Conservation (phyloP, 2,113 vertebrate species). For the Chionodraco myersi region DNA sequence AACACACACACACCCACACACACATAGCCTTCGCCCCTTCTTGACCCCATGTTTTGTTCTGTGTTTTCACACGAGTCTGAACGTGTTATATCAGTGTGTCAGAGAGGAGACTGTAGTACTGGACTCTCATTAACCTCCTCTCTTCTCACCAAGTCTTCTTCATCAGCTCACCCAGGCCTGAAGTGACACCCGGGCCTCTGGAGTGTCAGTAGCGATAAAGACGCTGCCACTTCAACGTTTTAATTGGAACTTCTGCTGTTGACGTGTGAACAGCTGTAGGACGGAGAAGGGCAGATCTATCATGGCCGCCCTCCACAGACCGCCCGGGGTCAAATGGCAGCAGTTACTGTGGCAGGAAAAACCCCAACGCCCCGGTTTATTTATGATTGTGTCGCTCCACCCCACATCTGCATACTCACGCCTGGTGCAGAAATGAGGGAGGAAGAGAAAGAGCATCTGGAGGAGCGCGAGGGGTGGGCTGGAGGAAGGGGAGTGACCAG, state of each 20-base stretch:
- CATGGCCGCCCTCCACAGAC: conserved; percentile 75
- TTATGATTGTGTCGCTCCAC: conserved; percentile 69
- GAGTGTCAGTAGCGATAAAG: conserved; percentile 82
- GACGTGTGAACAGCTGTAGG: conserved; percentile 85
- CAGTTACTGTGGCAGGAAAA: conserved; percentile 74
- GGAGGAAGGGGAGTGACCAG: conserved; percentile 66
- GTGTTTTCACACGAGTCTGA: conserved; percentile 65
- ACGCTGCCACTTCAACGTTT: conserved; percentile 80
- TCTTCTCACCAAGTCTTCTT: conserved; percentile 73
- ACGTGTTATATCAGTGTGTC: conserved; percentile 63
- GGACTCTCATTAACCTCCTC: conserved; percentile 80
- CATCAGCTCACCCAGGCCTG: conserved; percentile 79
- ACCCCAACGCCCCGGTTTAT: conserved; percentile 77
- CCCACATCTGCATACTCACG: conserved; percentile 74
- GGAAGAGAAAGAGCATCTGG: conserved; percentile 58
- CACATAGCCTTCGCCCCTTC: conserved; percentile 41
- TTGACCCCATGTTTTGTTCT: conserved; percentile 69
- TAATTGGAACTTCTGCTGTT: conserved; percentile 83
- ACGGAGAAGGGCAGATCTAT: conserved; percentile 83
- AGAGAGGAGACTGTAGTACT: conserved; percentile 54
- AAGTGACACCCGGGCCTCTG: conserved; percentile 77
- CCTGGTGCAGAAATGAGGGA: conserved; percentile 48
- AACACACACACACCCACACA: conserved; percentile 27
- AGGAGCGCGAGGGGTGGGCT: conserved; percentile 25
- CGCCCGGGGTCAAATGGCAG: conserved; percentile 78